Base-by-base conservation (phyloP, 2,888 invertebrate genomes). In the Agrochola lychnidis region DNA sequence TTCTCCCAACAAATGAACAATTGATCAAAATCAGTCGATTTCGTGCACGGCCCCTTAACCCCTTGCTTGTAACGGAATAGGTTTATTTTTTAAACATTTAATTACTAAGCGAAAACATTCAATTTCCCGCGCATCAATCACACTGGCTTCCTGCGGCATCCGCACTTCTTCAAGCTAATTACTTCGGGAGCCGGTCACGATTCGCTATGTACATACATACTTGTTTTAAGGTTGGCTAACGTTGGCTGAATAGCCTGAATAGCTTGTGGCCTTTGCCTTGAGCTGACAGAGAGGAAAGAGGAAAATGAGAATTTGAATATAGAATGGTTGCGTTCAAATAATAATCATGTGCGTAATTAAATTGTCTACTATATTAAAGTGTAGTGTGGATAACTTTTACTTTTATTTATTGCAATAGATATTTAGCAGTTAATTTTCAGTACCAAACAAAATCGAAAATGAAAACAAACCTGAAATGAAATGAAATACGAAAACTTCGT, bases 141-240 rank as follows among this genome's bases (percentile, higher is more conserved):
- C 42, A 66, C 78, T 45, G 56, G 84, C 68, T 73, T 84, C 80
- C 80, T 70, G 70, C 68, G 30, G 87, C 69, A 83, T 79, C 84
- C 84, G 62, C 79, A 87, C 76, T 84, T 83, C 83, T 86, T 84
- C 84, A 87, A 79, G 75, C 83, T 84, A 84, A 84, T 84, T 87
- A 84, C 87, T 87, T 84, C 84, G 84, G 83, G 87, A 84, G 87
- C 87, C 45, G 68, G 84, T 84, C 88, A 87, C 86, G 88, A 80
- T 66, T 72, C 16, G 59, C 81, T 86, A 89, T 92, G 92, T 92
- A 90, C 90, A 91, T 90, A 90, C 88, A 73, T 83, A 83, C 84
- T 86, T 57, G 70, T 69, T 83, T 64, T 86, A 70, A 61, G 30
- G 36, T 73, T 69, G 53, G 64, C 45, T 78, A 78, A 78, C 30